Base-by-base conservation (phyloP, 2,797 vertebrate genomes). In the Eulemur rubriventer region DNA sequence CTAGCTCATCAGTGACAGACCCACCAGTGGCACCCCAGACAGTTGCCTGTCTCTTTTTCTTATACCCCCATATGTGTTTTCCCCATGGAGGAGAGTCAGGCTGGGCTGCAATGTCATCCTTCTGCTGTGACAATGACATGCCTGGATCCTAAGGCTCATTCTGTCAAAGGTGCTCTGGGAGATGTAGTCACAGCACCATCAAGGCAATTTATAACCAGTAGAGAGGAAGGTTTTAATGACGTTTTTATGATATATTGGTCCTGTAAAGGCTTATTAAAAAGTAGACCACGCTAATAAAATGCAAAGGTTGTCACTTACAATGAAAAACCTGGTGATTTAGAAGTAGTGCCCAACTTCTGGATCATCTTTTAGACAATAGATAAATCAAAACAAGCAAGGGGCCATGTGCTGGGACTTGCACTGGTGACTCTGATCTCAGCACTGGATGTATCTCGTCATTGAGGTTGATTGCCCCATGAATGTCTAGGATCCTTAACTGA, bases 241-340 rank as follows among this genome's bases (percentile, higher is more conserved):
- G 76, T 84, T 97, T 89, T 63, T 97, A 96, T 98, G 94, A 98
- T 97, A 97, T 97, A 98, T 72, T 86, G 79, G 72, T 65, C 86
- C 69, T 94, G 61, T 96, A 98, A 97, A 97, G 43, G 41, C 97
- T 98, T 98, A 98, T 97, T 98, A 98, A 98, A 98, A 96, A 97
- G 75, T 97, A 96, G 97, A 93, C 81, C 95, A 96, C 79, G 76
- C 81, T 97, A 98, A 98, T 98, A 98, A 98, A 98, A 98, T 97
- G 95, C 96, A 97, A 97, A 98, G 43, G 10, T 95, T 98, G 96
- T 98, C 75, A 98, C 95, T 98, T 98, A 96, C 85, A 98, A 97
- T 97, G 96, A 97, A 98, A 98, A 98, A 96, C 84, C 69, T 84
- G 76, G 35, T 98, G 97, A 98, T 97, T 98, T 98, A 98, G 95